Evolutionary conservation across 2,888 invertebrate species (phyloP).

Genomic region (Dysmachus trigonus): DNA sequence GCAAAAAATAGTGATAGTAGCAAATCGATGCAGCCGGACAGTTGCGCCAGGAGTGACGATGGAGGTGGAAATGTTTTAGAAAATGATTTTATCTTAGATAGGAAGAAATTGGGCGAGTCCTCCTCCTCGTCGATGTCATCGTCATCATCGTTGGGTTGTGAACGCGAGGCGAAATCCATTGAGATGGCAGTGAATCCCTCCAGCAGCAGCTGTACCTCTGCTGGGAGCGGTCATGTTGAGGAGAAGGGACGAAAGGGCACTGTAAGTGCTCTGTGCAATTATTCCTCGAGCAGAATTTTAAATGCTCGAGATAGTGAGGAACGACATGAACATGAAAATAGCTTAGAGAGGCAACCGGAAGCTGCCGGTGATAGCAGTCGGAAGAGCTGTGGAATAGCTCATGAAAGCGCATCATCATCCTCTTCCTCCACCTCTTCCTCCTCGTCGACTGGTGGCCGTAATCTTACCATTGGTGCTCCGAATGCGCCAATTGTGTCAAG

Average conservation of each 20-base stretch:
- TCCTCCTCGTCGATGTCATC: not conserved
- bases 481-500: conserved; percentile 35
- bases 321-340: not conserved
- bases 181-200: not conserved
- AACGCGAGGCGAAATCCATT: not conserved
- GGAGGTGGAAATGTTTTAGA: conserved; percentile 16
- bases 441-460: not conserved
- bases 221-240: too few relatives aligned
- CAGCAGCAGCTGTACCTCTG: not conserved
- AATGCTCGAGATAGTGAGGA: not conserved
- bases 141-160: not conserved
- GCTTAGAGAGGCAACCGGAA: not conserved
- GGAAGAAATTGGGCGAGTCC: not conserved
- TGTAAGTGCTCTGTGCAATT: conserved; percentile 34
- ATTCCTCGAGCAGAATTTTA: conserved; percentile 39
- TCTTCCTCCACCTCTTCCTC: not conserved
- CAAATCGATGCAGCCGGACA: conserved; percentile 18
- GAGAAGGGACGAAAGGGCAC: not conserved
- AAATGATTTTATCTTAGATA: conserved; percentile 38
- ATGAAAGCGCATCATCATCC: not conserved
- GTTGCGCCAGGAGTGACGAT: not conserved
- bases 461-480: not conserved
- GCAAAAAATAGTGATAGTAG: conserved; percentile 1
- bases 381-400: not conserved
- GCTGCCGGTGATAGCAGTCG: not conserved